These are phyloP conservation scores for Drosophila fuyamai DNA, from an alignment of 1,140 invertebrate genomes.

Conservation along the genomic window DNA sequence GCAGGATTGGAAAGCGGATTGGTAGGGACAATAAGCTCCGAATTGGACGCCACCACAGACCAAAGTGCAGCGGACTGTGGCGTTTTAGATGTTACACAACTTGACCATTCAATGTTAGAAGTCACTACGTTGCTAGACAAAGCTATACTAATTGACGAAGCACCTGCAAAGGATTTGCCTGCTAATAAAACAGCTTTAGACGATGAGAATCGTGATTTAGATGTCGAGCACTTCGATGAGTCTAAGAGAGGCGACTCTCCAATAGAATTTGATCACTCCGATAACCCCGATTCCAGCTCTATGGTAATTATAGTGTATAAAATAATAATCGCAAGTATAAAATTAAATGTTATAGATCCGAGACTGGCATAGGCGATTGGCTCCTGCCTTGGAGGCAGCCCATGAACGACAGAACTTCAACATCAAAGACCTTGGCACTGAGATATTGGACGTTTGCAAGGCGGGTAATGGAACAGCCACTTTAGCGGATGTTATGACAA, in stretches of 20 bases:
- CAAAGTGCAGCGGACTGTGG: not conserved
- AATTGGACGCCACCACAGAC: conserved; percentile 1
- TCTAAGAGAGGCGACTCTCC: conserved; percentile 2
- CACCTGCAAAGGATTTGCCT: not conserved
- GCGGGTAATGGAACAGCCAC: conserved; percentile 37
- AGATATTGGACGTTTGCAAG: conserved; percentile 63
- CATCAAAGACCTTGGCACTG: conserved; percentile 65
- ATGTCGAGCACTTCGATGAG: not conserved
- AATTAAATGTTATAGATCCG: conserved; percentile 49
- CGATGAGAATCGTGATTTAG: not conserved
- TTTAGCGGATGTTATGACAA: conserved; percentile 56
- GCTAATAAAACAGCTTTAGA: not conserved
- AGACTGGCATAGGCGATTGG: conserved; percentile 71
- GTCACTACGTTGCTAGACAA: not conserved
- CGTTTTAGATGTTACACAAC: conserved; percentile 1
- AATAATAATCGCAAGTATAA: not conserved
- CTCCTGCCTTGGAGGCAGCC: conserved; percentile 65
- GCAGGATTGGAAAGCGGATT: conserved; percentile 4
- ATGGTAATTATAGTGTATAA: conserved; percentile 3
- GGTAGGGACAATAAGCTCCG: not conserved
- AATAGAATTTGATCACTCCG: not conserved
- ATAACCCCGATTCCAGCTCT: conserved; percentile 2
- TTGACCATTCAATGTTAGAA: conserved; percentile 6
- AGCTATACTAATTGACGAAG: conserved; percentile 20
- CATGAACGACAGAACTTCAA: conserved; percentile 77